Evolutionary conservation across 1,140 invertebrate species (phyloP), one percentile per base, ranked within the genome.

Genomic region (Wasmannia auropunctata): DNA sequence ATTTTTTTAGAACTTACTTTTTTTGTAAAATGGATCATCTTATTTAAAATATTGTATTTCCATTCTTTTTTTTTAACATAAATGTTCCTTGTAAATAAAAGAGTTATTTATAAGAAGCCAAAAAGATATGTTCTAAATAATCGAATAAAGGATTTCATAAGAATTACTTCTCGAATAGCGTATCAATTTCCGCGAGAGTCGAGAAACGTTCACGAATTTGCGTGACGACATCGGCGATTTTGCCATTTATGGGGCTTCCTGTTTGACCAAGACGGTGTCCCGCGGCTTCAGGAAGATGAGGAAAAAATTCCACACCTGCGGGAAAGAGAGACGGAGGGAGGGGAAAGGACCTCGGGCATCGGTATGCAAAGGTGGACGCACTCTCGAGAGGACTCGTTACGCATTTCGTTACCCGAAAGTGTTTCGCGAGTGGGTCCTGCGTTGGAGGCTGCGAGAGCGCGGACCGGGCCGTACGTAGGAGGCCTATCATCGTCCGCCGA

Each of bases 391-490:
- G 76, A 37, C 72, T 79, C 62, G 40, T 87, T 86, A 58, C 75
- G 28, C 49, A 54, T 77, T n/a, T 90, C 88, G 74, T 90, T 90
- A 86, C 72, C 22, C 86, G 40, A 87, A 90, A 84, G 83, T 85
- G 46, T 63, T 40, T 37, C 49, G 49, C 22, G 72, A 88, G 22
- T 28, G 31, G 58, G n/a, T 75, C 69, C 69, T 56, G 51, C 25
- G n/a, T 74, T 28, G 51, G 34, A 54, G 56, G 43, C 81, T 89
- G 79, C 75, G 79, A 46, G 70, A 81, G 49, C 19, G 1, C 75
- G 14, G 87, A 37, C 58, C 60, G 63, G 56, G 37, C 28, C 14
- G 31, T 31, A 72, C 34, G 79, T 74, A 85, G 56, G 51, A 69
- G 34, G 69, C 46, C 8, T n/a, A n/a, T 56, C 80, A 22, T 16